phyloP scores from a whole-genome alignment of 2,113 vertebrate species.

The Ctenomys sociabilis region DNA sequence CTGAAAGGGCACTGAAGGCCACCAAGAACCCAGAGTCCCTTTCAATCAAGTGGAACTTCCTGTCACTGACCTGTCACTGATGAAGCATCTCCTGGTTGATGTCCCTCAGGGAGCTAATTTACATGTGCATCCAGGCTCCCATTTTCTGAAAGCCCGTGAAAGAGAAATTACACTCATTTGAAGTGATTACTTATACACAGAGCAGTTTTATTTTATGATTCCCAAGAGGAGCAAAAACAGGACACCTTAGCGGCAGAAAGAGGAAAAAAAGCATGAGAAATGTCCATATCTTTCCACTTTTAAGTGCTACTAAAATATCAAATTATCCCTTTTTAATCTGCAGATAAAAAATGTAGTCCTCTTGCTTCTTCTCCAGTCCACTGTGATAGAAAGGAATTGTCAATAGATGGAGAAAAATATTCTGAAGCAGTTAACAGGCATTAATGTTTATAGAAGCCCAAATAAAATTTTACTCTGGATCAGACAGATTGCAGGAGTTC shows the following conservation, averaged over 20 bases:
- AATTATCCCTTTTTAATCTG: neutral
- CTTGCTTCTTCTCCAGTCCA: neutral
- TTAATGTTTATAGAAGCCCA: neutral
- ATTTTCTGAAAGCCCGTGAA: neutral
- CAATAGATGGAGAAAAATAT: neutral
- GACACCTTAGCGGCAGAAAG: neutral
- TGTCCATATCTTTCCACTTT: neutral
- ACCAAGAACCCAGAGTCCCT: neutral
- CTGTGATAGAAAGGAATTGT: neutral
- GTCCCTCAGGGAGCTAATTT: neutral
- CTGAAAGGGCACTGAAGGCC: neutral
- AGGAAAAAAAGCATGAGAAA: neutral
- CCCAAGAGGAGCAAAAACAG: neutral
- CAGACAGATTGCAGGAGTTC: neutral
- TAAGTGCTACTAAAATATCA: neutral
- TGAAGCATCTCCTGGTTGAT: neutral
- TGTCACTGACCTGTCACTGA: neutral
- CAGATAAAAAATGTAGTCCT: neutral
- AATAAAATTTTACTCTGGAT: neutral
- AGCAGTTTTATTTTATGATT: neutral
- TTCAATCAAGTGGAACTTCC: neutral
- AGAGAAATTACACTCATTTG: neutral
- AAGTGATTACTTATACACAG: neutral
- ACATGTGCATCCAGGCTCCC: neutral
- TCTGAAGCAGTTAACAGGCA: neutral